Base-by-base conservation (phyloP, 2,797 vertebrate genomes). In the Sciurus carolinensis region DNA sequence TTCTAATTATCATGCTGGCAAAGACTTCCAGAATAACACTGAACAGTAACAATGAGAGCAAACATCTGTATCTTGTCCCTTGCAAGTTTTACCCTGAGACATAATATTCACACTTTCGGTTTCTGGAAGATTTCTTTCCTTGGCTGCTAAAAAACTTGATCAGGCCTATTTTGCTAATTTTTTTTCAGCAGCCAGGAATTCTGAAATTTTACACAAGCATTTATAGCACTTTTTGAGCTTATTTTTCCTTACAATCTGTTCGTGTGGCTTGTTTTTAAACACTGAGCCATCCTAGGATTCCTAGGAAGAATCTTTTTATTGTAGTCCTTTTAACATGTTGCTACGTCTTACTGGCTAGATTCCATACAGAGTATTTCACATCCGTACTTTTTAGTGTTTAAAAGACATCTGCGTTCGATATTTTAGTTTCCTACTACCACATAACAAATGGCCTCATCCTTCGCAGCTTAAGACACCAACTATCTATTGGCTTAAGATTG, bases 121-220 rank as follows among this genome's bases (percentile, higher is more conserved):
- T 87, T 92, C 72, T 62, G n/a, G 67, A 76, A 92, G 42, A 90
- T 11, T 83, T 36, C n/a, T 77, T 91, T 71, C 36, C 94, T n/a
- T 28, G 39, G 39, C 39, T 39, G 39, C 39, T 39, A 5, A 39
- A 39, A 39, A 75, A 66, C 24, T 59, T 59, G 52, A n/a, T n/a
- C 75, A 59, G 30, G 10, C 17, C 54, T 57, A 44, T 80, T 85
- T 69, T 77, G 33, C 57, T 94, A 44, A 22, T 14, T 47, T 82
- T 82, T 79, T 77, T 50, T 33, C 62, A 76, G 44, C 52, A 26
- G 71, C n/a, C 57, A 94, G 62, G 42, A 90, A 82, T 50, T 79
- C 52, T 75, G 39, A 90, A 66, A 59, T 72, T 95, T 62, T 52
- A 24, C 59, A 89, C 30, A 95, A 77, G 39, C 47, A 69, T 84